These are phyloP conservation scores for Erpornis zantholeuca DNA, from an alignment of 2,113 vertebrate species.

Conservation along the genomic window DNA sequence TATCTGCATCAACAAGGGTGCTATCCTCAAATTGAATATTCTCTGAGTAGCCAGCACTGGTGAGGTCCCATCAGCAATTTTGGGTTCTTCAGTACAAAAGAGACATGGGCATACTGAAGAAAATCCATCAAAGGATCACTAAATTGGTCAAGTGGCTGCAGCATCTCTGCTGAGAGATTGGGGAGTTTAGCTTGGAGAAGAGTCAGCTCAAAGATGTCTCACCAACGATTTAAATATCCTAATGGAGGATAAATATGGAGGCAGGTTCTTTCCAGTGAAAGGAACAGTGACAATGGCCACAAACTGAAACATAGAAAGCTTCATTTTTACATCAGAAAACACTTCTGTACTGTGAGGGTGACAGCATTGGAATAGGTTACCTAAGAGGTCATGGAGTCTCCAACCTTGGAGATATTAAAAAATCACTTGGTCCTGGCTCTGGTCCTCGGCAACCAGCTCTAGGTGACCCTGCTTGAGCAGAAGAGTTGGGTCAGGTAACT, in stretches of 20 bases:
- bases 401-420: neutral
- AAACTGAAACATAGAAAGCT: neutral
- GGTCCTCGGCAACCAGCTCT: neutral
- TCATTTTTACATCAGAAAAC: neutral
- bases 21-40: fast-evolving
- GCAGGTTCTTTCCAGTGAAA: neutral
- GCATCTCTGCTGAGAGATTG: neutral
- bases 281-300: neutral
- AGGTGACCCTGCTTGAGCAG: neutral
- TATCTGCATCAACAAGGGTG: neutral
- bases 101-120: neutral
- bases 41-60: neutral
- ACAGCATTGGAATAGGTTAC: neutral
- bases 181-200: neutral
- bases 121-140: neutral
- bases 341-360: neutral
- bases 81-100: neutral
- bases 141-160: neutral
- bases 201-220: neutral
- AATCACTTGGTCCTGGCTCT: neutral
- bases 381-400: neutral
- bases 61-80: neutral
- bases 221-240: neutral
- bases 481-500: neutral
- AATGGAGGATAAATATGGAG: neutral